Percentiles rank a stretch among this genome's conserved stretches.
Evolutionary conservation across 2,797 vertebrate genomes (phyloP).

Genomic region (Enteromius fasciolatus): DNA sequence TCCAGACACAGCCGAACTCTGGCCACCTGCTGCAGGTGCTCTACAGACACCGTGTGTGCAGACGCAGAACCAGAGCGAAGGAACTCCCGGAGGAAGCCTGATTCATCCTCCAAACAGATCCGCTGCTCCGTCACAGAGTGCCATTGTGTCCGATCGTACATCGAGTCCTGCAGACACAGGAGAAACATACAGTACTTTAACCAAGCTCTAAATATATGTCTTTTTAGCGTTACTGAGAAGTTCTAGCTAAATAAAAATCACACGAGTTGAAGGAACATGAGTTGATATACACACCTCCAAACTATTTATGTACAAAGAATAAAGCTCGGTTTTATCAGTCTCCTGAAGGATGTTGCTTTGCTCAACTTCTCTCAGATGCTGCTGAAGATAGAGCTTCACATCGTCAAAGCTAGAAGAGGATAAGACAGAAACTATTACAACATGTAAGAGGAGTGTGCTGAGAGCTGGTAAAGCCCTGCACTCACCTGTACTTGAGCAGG

Average conservation of each 20-base stretch:
- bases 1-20: conserved; percentile 84
- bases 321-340: conserved; percentile 87
- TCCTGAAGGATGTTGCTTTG: conserved; percentile 75
- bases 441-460: not conserved
- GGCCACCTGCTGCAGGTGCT: conserved; percentile 85
- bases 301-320: conserved; percentile 89
- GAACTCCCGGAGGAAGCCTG: conserved; percentile 74
- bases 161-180: conserved; percentile 81
- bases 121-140: conserved; percentile 61
- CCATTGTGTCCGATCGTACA: conserved; percentile 82
- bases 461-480: not conserved
- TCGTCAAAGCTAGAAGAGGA: conserved; percentile 82
- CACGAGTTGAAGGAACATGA: no score
- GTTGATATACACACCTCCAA: conserved; percentile 82
- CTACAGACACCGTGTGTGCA: conserved; percentile 69
- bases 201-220: not conserved
- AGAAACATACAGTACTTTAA: fast-evolving
- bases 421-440: not conserved
- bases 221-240: no score
- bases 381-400: conserved; percentile 84
- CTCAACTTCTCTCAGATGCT: conserved; percentile 82
- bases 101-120: conserved; percentile 70
- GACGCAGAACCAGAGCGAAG: not conserved
- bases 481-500: conserved; percentile 93
- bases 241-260: no score